Percentiles rank a stretch among this genome's conserved stretches.
Evolutionary conservation across 2,888 invertebrate genomes (phyloP).

Genomic region (Fragum whitleyi): DNA sequence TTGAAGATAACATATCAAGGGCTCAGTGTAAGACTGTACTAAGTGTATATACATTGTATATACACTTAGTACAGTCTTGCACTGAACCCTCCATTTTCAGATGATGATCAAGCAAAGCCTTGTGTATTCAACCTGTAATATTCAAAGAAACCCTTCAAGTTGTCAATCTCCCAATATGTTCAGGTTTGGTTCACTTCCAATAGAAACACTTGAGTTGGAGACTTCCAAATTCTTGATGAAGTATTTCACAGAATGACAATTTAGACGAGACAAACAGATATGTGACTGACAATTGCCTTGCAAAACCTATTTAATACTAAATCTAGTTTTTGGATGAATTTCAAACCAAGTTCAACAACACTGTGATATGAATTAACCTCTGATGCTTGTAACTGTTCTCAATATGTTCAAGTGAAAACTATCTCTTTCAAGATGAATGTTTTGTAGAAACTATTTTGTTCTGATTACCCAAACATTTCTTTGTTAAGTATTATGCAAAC

Average conservation of each 20-base stretch:
- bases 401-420: neutral
- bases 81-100: no score
- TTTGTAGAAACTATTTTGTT: neutral
- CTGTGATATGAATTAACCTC: neutral
- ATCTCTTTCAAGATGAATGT: conserved; percentile 1
- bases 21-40: no score
- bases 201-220: neutral
- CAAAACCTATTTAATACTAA: conserved; percentile 3
- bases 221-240: neutral
- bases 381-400: neutral
- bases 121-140: no score
- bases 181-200: no score
- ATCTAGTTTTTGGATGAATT: neutral
- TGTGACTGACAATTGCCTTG: neutral
- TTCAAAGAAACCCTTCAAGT: no score
- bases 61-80: no score
- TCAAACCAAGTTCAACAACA: conserved; percentile 1
- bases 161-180: no score
- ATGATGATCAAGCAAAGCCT: no score
- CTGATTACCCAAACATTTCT: neutral
- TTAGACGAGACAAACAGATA: neutral
- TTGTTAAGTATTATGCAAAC: no score
- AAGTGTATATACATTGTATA: no score
- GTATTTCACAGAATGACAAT: neutral
- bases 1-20: no score